Base-by-base conservation (phyloP, 1,140 invertebrate species). In the Drosophila ficusphila region DNA sequence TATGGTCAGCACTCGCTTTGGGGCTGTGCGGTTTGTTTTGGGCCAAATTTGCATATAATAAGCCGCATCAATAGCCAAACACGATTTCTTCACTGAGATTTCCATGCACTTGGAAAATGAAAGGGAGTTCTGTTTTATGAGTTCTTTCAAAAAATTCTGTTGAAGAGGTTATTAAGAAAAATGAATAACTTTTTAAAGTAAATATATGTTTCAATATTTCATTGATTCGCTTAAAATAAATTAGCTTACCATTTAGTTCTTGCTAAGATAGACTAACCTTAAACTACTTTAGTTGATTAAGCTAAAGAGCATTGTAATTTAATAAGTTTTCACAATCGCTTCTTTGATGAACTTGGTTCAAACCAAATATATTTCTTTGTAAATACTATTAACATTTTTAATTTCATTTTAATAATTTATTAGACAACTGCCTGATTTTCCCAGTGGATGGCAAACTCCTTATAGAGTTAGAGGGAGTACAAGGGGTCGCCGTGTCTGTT, bases 31-130 rank as follows among this genome's bases (percentile, higher is more conserved):
- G 81, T 67, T 79, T 76, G 70, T 67, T 76, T 73, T 69, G 33
- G 61, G 54, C 68, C 69, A 86, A 90, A 90, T 90, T 90, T 90
- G 88, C 88, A 90, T 90, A 90, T 90, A 90, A 90, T 90, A 88
- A 90, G 78, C 81, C 88, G 79, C 82, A 90, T 90, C 88, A 83
- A 90, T 90, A 76, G 79, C 57, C 54, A 69, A 82, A 90, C 88
- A 90, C 88, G 82, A 68, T 67, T 68, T 86, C 72, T 62, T 48
- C 33, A 36, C 77, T 36, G 72, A 74, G 81, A 86, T 86, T 86
- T 76, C 18, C 21, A 18, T 34, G 42, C 65, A 79, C 82, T 51
- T n/a, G 31, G 23, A 33, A 8, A 47, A 53, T 41, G 4, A 14
- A 4, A 48, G 21, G 0, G 1, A 1, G 4, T 4, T 7, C 2